Conservation (phyloP, 2,113 vertebrate species). For the Amia ocellicauda region DNA sequence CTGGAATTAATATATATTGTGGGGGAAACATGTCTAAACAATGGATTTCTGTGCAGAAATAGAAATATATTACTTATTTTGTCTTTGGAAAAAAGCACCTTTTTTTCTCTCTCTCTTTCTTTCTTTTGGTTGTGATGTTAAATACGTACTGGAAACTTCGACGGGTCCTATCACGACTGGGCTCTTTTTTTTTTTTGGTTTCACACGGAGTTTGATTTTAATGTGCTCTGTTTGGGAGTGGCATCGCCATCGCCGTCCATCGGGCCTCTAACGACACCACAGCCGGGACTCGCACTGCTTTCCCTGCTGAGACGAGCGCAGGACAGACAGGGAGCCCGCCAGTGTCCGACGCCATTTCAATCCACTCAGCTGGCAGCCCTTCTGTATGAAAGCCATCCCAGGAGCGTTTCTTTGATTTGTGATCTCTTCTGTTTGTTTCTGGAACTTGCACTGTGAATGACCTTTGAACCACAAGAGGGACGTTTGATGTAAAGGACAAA, state of each 20-base stretch:
- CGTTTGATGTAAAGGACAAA: slow-evolving; percentile 48
- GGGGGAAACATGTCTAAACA: slow-evolving; percentile 42
- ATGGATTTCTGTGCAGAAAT: slow-evolving; percentile 56
- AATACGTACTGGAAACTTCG: slow-evolving; percentile 44
- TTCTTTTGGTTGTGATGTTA: too few relatives aligned
- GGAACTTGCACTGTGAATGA: slow-evolving; percentile 73
- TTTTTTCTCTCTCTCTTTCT: slow-evolving; percentile 6
- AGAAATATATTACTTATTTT: slow-evolving; percentile 41
- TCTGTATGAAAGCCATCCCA: too few relatives aligned
- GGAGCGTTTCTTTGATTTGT: too few relatives aligned
- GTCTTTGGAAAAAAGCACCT: slow-evolving; percentile 45
- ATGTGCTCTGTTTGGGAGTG: slow-evolving; percentile 38
- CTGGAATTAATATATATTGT: slow-evolving; percentile 49
- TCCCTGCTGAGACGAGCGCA: too few relatives aligned
- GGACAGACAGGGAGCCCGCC: slow-evolving; percentile 5
- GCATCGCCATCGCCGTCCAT: too few relatives aligned
- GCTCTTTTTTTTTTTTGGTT: slow-evolving; percentile 25
- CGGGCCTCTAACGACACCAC: too few relatives aligned
- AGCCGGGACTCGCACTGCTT: too few relatives aligned
- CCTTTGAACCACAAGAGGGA: slow-evolving; percentile 33
- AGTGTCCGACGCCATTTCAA: slow-evolving; percentile 8
- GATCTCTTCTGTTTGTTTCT: too few relatives aligned
- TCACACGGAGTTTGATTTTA: slow-evolving; percentile 32
- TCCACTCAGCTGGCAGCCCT: not conserved
- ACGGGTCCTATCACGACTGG: slow-evolving; percentile 33